Evolutionary conservation across 2,797 vertebrate species (phyloP).

Genomic region (Limosa lapponica): DNA sequence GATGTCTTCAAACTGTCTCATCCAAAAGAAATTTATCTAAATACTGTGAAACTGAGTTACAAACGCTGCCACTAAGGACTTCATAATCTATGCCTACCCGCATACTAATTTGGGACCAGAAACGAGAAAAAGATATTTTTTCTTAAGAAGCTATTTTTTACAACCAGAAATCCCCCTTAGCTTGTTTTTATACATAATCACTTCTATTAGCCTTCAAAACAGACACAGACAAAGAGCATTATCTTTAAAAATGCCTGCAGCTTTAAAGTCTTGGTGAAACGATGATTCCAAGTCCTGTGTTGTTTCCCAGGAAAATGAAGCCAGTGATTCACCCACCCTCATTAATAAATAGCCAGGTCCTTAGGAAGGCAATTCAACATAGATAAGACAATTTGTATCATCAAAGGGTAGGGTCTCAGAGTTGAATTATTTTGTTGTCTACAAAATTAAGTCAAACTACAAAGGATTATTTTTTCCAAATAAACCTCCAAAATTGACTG

Average conservation of each 20-base stretch:
- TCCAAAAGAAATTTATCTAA: not conserved
- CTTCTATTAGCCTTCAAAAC: not conserved
- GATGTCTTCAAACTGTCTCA: not conserved
- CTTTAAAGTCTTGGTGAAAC: not conserved
- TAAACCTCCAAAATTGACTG: not conserved
- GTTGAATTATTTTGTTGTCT: not conserved
- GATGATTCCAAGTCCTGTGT: not conserved
- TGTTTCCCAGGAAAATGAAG: not conserved
- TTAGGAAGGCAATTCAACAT: not conserved
- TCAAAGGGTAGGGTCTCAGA: not conserved
- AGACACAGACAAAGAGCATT: not conserved
- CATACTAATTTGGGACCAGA: not conserved
- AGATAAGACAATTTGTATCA: not conserved
- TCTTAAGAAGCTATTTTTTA: not conserved
- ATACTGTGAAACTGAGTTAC: not conserved
- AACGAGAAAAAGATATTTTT: not conserved
- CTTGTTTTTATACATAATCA: not conserved
- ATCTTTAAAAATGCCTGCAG: not conserved
- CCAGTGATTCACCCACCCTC: not conserved
- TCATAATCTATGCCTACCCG: not conserved
- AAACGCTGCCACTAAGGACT: not conserved
- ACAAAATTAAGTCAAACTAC: not conserved
- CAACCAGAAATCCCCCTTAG: not conserved
- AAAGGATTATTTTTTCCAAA: not conserved
- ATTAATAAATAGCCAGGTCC: not conserved